Evolutionary conservation across 2,113 vertebrate species (phyloP).

Genomic region (Zosterops hypoxanthus): DNA sequence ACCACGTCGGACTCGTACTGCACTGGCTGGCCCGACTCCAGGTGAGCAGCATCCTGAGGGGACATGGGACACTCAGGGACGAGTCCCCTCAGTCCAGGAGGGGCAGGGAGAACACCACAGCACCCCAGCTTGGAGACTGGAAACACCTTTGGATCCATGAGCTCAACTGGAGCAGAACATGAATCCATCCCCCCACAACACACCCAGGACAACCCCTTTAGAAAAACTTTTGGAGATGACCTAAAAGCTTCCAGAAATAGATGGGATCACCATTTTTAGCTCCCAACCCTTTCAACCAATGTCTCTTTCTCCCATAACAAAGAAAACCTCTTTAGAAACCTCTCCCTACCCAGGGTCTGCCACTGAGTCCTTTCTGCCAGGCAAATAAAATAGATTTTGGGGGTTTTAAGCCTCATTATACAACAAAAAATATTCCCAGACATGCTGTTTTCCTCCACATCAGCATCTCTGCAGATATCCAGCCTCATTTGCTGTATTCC

Average conservation of each 20-base stretch:
- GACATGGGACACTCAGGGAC: neutral
- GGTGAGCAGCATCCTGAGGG: slow-evolving; percentile 86
- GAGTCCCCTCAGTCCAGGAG: neutral
- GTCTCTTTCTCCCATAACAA: neutral
- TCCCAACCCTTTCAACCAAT: neutral
- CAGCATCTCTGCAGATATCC: neutral
- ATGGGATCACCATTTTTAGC: neutral
- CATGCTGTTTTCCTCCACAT: neutral
- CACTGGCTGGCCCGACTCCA: slow-evolving; percentile 87
- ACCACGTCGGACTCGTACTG: slow-evolving; percentile 89
- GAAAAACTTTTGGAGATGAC: neutral
- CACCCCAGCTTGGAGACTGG: neutral
- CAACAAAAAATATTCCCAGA: neutral
- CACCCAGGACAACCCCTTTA: neutral
- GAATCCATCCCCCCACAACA: neutral
- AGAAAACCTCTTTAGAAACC: neutral
- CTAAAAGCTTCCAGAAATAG: neutral
- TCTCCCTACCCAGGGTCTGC: neutral
- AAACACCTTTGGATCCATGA: neutral
- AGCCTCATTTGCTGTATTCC: neutral
- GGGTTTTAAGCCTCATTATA: neutral
- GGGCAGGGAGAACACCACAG: neutral
- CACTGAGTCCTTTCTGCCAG: neutral
- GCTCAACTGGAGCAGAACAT: neutral
- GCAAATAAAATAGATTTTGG: neutral